These are phyloP conservation scores for Sorex araneus DNA, from an alignment of 2,113 vertebrate genomes.

Conservation along the genomic window DNA sequence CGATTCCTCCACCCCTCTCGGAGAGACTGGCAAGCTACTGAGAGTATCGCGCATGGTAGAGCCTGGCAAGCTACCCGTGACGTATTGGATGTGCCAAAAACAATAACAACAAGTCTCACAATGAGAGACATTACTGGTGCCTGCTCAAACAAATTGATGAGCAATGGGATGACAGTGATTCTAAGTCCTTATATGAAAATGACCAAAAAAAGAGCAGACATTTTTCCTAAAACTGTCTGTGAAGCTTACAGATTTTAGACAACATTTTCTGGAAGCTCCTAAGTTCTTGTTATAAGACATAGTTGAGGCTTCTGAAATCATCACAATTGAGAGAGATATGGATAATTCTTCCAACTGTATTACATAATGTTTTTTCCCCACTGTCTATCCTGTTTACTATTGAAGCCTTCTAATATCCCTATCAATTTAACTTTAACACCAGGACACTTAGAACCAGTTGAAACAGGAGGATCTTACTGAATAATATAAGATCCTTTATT, in stretches of 20 bases:
- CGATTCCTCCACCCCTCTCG: no score
- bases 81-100: no score
- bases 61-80: no score
- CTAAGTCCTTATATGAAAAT: not conserved
- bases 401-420: not conserved
- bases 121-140: no score
- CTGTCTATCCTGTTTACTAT: not conserved
- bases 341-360: not conserved
- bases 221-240: not conserved
- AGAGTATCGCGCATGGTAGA: no score
- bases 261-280: not conserved
- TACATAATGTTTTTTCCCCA: not conserved
- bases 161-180: no score
- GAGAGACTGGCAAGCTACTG: no score
- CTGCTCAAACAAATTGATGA: no score
- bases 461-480: conserved; percentile 25
- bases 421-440: conserved; percentile 57
- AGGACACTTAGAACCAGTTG: not conserved
- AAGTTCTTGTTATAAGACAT: not conserved
- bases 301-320: not conserved
- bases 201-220: not conserved
- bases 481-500: conserved; percentile 48
- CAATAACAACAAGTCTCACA: no score
- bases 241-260: conserved; percentile 12
- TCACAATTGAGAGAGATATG: conserved; percentile 35